phyloP scores from a whole-genome alignment of 2,797 vertebrate species.

The Lepidocolaptes lacrymiger region DNA sequence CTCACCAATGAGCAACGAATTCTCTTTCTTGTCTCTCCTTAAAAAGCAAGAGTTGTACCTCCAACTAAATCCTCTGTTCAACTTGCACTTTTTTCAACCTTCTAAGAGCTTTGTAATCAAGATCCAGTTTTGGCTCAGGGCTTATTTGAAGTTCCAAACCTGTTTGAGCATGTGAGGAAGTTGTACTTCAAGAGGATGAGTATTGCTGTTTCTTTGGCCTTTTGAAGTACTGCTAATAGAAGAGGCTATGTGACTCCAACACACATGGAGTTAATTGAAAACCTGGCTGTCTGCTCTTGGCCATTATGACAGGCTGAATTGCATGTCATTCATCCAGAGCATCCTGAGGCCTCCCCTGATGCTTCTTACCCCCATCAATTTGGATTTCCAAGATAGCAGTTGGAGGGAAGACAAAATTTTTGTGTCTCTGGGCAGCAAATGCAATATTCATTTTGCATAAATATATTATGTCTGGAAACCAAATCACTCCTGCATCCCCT shows the following conservation, averaged over 20 bases:
- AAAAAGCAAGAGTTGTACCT: not conserved
- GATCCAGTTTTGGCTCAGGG: not conserved
- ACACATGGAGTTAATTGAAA: slow-evolving; percentile 33
- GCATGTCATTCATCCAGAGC: not conserved
- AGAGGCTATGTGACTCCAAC: not conserved
- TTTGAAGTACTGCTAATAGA: slow-evolving; percentile 8
- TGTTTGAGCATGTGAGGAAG: not conserved
- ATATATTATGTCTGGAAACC: not conserved
- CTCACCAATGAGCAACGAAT: not conserved
- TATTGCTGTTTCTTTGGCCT: slow-evolving; percentile 15
- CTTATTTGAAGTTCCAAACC: not conserved
- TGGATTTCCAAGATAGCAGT: not conserved
- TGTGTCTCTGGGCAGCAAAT: not conserved
- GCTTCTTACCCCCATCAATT: not conserved
- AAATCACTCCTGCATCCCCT: fast-evolving
- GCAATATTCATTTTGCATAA: not conserved
- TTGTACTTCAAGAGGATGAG: not conserved
- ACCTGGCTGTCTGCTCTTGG: not conserved
- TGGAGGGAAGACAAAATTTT: slow-evolving; percentile 24
- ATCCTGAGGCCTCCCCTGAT: slow-evolving; percentile 5
- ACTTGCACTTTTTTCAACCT: not conserved
- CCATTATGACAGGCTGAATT: not conserved
- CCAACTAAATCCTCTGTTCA: not conserved
- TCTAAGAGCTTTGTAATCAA: slow-evolving; percentile 23
- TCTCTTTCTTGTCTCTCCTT: not conserved